phyloP scores from a whole-genome alignment of 2,113 vertebrate species.

The Cheirogaleus medius region DNA sequence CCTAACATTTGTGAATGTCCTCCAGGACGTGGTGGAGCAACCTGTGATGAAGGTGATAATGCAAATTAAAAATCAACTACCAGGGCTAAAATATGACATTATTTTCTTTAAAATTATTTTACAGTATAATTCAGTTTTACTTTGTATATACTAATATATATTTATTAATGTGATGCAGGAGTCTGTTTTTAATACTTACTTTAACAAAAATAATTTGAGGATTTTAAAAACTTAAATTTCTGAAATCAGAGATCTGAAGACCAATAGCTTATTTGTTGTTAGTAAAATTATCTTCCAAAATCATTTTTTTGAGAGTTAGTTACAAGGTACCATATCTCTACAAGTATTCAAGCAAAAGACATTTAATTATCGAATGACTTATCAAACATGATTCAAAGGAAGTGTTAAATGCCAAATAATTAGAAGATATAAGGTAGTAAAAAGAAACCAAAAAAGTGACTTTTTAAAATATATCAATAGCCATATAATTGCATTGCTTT shows the following conservation, averaged over 20 bases:
- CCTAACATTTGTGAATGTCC: slow-evolving; percentile 90
- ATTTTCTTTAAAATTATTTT: background rate
- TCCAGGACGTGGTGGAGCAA: slow-evolving; percentile 85
- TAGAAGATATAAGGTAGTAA: background rate
- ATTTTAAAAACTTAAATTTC: background rate
- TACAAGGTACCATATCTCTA: background rate
- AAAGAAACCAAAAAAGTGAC: background rate
- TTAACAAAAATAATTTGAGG: background rate
- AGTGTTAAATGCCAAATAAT: background rate
- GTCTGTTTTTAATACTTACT: background rate
- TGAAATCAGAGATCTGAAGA: background rate
- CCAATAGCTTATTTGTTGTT: background rate
- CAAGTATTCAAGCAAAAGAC: background rate
- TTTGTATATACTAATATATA: background rate
- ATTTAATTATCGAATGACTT: background rate
- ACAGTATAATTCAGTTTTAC: background rate
- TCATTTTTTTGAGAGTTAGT: background rate
- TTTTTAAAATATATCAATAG: background rate
- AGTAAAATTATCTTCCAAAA: slow-evolving; percentile 9
- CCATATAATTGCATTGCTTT: background rate
- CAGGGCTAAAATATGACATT: background rate
- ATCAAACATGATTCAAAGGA: background rate
- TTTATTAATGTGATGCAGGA: background rate
- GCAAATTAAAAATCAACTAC: background rate
- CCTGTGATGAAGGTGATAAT: slow-evolving; percentile 90